Conservation (phyloP, 2,888 invertebrate species). For the Pseudanteris insignis region DNA sequence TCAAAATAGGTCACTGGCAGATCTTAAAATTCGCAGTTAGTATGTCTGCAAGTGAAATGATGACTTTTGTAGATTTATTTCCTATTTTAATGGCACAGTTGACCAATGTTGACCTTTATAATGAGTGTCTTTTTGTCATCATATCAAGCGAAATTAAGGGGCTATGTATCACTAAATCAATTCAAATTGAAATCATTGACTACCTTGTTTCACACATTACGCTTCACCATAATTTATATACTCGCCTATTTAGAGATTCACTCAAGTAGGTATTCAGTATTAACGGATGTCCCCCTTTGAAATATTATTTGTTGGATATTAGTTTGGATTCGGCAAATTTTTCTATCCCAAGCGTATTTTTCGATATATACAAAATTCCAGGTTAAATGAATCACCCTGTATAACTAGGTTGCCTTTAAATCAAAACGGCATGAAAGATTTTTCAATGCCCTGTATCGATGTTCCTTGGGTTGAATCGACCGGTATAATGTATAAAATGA, state of each 20-base stretch:
- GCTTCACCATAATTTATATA: neutral
- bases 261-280: no score
- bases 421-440: neutral
- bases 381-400: no score
- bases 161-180: conserved; percentile 8
- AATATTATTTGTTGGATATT: no score
- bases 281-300: no score
- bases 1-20: conserved; percentile 10
- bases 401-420: neutral
- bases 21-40: no score
- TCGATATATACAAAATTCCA: no score
- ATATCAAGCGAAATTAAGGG: conserved; percentile 5
- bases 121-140: neutral
- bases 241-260: neutral
- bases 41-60: conserved; percentile 20
- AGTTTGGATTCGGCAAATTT: no score
- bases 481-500: no score
- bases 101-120: neutral
- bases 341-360: no score
- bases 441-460: neutral
- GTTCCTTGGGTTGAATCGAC: neutral
- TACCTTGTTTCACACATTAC: neutral
- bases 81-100: conserved; percentile 6
- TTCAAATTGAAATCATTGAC: conserved; percentile 2
- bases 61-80: conserved; percentile 11